These are phyloP conservation scores for Ephydatia muelleri DNA, from an alignment of 37 sponge, comb jelly and placozoan genomes.

Conservation along the genomic window DNA sequence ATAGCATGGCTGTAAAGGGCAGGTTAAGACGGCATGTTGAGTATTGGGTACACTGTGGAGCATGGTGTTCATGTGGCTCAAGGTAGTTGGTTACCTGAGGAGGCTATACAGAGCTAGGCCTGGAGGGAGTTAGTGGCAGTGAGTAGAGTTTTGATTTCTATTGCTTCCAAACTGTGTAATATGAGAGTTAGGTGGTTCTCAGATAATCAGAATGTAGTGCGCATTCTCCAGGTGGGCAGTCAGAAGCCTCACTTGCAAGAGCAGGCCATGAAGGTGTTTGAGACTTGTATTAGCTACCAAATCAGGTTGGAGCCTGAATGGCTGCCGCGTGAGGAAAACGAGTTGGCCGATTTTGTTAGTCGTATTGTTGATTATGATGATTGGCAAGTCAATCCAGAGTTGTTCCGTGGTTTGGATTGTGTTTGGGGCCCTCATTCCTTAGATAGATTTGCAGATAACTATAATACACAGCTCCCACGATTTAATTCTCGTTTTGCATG, in stretches of 20 bases:
- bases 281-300: not conserved
- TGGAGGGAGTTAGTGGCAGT: conserved; percentile 35
- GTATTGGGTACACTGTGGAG: no score
- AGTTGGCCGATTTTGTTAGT: no score
- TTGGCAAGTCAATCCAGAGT: not conserved
- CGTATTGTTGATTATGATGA: no score
- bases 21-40: no score
- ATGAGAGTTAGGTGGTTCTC: conserved; percentile 18
- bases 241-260: conserved; percentile 9
- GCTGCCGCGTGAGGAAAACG: conserved; percentile 27
- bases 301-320: conserved; percentile 35
- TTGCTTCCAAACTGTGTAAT: not conserved
- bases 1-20: no score
- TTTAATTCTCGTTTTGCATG: no score
- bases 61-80: not conserved
- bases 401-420: conserved; percentile 12
- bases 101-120: conserved; percentile 1
- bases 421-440: conserved; percentile 48
- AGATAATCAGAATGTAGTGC: conserved; percentile 43
- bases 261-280: conserved; percentile 15
- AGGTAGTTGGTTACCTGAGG: not conserved
- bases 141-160: conserved; percentile 3
- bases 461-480: not conserved
- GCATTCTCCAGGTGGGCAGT: conserved; percentile 23
- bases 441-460: conserved; percentile 24